Percentiles rank a stretch among this genome's conserved stretches.
phyloP scores from a whole-genome alignment of 92 coral and sea anemone genomes.

The Siderastrea siderea region DNA sequence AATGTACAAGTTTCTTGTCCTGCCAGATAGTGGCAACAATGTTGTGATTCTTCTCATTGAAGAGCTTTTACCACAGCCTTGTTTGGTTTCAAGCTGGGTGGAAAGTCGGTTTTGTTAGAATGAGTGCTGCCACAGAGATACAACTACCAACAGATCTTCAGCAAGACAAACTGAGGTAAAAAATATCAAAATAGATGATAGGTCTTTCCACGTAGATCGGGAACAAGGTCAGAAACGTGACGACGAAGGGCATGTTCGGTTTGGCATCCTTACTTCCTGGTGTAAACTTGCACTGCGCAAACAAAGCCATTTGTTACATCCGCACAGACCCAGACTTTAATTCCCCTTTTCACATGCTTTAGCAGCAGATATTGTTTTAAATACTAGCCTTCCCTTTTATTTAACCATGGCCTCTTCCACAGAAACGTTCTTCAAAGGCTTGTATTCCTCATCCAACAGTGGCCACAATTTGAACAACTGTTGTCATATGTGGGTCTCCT shows the following conservation, averaged over 20 bases:
- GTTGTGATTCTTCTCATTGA: constrained; percentile 50
- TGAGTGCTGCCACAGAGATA: constrained; percentile 48
- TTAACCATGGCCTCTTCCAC: too few species aligned
- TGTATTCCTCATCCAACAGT: neutral
- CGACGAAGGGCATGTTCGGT: constrained; percentile 39
- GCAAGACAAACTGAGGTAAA: constrained; percentile 42
- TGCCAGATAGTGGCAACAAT: constrained; percentile 42
- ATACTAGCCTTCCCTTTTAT: too few species aligned
- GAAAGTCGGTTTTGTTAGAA: constrained; percentile 52
- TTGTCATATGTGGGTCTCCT: constrained; percentile 33
- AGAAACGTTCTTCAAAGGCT: too few species aligned
- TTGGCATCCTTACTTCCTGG: constrained; percentile 17
- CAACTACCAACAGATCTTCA: constrained; percentile 31
- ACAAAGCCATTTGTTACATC: constrained; percentile 46
- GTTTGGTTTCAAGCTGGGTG: constrained; percentile 32
- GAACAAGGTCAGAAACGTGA: constrained; percentile 20
- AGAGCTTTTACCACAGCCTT: constrained; percentile 14
- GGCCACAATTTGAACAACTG: constrained; percentile 29
- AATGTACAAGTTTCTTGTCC: constrained; percentile 56
- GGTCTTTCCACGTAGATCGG: constrained; percentile 18
- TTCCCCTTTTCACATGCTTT: constrained; percentile 50
- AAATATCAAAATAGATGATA: constrained; percentile 54
- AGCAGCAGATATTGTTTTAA: neutral
- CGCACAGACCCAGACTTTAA: constrained; percentile 64
- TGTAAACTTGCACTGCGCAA: constrained; percentile 35